Conservation (phyloP, 2,888 invertebrate species). For the Allophyes oxyacanthae region DNA sequence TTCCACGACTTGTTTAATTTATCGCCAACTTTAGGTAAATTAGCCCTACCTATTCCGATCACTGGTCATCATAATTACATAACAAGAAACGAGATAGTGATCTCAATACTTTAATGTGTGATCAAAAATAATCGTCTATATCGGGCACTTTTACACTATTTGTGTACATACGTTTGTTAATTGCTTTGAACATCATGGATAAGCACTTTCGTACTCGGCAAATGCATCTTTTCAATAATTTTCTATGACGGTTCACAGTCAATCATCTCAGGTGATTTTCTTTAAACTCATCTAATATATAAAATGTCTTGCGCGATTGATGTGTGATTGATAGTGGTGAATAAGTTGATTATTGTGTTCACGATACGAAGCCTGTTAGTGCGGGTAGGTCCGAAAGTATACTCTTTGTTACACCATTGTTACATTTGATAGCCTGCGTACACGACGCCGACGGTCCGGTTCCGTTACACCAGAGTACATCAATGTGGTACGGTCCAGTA, state of each 20-base stretch:
- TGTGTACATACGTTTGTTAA: slow-evolving; percentile 31
- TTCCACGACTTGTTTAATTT: too few relatives aligned
- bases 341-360: slow-evolving; percentile 25
- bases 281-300: slow-evolving; percentile 9
- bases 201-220: slow-evolving; percentile 2
- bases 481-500: too few relatives aligned
- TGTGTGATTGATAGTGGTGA: slow-evolving; percentile 19
- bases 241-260: slow-evolving; percentile 10
- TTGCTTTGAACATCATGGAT: slow-evolving; percentile 25
- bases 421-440: slow-evolving; percentile 22
- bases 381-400: neutral
- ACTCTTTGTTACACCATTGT: slow-evolving; percentile 14
- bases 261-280: slow-evolving; percentile 12
- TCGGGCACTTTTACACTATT: slow-evolving; percentile 16
- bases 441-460: neutral
- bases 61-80: slow-evolving; percentile 47
- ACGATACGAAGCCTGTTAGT: slow-evolving; percentile 16
- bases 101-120: slow-evolving; percentile 45
- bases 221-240: slow-evolving; percentile 14
- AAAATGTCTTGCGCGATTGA: slow-evolving; percentile 2
- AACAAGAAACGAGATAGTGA: slow-evolving; percentile 39
- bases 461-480: too few relatives aligned
- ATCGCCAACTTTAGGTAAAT: too few relatives aligned
- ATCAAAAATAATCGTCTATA: slow-evolving; percentile 37
- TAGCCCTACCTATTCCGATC: too few relatives aligned